phyloP scores from a whole-genome alignment of 1,140 invertebrate species.

The Temnothorax longispinosus region DNA sequence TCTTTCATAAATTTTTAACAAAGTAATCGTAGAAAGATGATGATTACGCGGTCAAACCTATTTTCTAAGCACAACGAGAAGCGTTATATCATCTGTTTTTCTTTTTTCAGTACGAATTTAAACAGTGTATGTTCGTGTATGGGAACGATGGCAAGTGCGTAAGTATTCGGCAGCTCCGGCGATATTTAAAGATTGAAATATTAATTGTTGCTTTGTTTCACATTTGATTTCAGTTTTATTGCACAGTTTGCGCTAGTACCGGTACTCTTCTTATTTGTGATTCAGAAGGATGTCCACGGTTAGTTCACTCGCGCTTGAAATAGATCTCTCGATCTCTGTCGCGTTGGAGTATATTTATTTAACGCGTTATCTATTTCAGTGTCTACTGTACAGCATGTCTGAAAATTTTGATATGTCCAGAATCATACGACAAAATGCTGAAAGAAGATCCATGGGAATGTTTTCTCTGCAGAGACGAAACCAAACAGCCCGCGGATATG shows the following conservation, averaged over 20 bases:
- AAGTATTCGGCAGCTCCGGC: constrained; percentile 60
- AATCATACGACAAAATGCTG: constrained; percentile 76
- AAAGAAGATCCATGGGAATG: constrained; percentile 79
- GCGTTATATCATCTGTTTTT: constrained; percentile 31
- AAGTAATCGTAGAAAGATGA: not conserved
- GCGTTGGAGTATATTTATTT: not conserved
- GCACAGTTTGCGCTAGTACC: constrained; percentile 76
- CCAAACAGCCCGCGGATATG: constrained; percentile 25
- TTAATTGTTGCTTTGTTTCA: constrained; percentile 40
- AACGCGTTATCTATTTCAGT: constrained; percentile 63
- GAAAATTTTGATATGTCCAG: constrained; percentile 78
- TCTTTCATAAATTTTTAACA: not conserved
- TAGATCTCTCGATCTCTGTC: not conserved
- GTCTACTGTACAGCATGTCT: constrained; percentile 81
- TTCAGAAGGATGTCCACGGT: constrained; percentile 77
- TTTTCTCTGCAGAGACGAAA: constrained; percentile 75
- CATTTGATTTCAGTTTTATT: constrained; percentile 75
- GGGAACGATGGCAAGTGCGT: constrained; percentile 81
- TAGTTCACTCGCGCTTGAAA: constrained; percentile 35
- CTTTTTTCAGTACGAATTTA: constrained; percentile 71
- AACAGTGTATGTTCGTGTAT: constrained; percentile 80
- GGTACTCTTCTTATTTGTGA: constrained; percentile 80
- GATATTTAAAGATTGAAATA: constrained; percentile 21
- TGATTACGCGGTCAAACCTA: not conserved
- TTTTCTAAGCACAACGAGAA: not conserved